Percentiles rank a stretch among this genome's conserved stretches.
phyloP scores from a whole-genome alignment of 2,113 vertebrate genomes.

The Phyllostomus hastatus region DNA sequence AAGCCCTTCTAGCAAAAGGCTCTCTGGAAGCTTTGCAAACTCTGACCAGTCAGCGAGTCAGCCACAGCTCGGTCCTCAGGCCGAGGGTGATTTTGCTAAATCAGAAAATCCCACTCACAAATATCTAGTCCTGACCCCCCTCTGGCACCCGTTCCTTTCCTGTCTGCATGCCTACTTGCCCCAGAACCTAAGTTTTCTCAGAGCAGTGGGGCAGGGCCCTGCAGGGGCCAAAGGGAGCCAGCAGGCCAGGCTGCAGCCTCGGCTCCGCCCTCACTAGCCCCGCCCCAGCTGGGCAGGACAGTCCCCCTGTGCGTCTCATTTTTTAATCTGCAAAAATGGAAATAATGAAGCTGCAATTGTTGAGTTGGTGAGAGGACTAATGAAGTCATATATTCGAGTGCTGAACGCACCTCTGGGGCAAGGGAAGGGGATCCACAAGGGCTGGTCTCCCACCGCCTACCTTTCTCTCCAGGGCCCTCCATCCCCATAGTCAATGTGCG shows the following conservation, averaged over 20 bases:
- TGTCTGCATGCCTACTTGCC: background rate
- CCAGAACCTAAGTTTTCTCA: background rate
- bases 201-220: background rate
- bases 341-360: background rate
- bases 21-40: slow-evolving; percentile 51
- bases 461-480: background rate
- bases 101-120: slow-evolving; percentile 33
- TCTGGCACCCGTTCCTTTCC: background rate
- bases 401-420: background rate
- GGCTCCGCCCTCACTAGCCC: background rate
- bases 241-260: rapidly evolving
- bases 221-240: background rate
- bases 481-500: background rate
- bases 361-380: background rate
- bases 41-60: slow-evolving; percentile 18
- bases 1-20: slow-evolving; percentile 48
- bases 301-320: background rate
- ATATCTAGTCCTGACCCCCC: background rate
- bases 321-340: background rate
- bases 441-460: background rate
- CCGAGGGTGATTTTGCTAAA: slow-evolving; percentile 16
- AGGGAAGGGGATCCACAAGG: background rate
- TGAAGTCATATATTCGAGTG: background rate
- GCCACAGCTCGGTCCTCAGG: background rate
- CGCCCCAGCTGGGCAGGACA: background rate